Evolutionary conservation across 1,140 invertebrate genomes (phyloP).

Genomic region (Bombyx mandarina): DNA sequence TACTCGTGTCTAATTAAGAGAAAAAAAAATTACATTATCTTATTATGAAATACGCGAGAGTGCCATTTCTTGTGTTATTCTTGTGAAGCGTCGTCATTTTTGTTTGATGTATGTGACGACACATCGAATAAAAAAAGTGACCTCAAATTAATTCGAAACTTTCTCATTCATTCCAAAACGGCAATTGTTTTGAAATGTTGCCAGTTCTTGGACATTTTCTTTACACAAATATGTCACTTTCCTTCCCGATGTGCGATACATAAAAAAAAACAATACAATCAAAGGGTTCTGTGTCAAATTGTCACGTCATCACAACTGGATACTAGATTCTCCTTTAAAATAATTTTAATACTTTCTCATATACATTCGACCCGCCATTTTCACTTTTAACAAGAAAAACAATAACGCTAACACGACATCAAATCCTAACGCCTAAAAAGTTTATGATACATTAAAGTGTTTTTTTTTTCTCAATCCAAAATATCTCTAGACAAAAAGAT

Average conservation of each 20-base stretch:
- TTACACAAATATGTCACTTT: background rate
- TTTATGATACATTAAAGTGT: conserved; percentile 28
- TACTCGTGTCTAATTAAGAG: conserved; percentile 14
- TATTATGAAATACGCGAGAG: conserved; percentile 42
- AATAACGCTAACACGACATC: conserved; percentile 52
- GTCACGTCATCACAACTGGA: no score
- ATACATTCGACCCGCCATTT: background rate
- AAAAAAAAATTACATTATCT: conserved; percentile 45
- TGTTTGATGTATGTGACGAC: no score
- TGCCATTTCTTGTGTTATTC: conserved; percentile 26
- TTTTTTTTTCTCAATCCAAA: conserved; percentile 49
- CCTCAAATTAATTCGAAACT: no score
- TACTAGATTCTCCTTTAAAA: no score
- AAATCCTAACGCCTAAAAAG: conserved; percentile 51
- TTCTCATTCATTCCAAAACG: no score
- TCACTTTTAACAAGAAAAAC: conserved; percentile 1
- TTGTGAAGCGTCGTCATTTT: conserved; percentile 11
- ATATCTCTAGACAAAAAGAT: conserved; percentile 66
- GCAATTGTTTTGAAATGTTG: no score
- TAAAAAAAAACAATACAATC: background rate
- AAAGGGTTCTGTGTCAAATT: no score
- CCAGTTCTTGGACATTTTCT: background rate
- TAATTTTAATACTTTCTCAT: no score
- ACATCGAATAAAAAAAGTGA: no score
- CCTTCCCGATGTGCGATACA: background rate